Conservation (phyloP, 2,888 invertebrate genomes). For the Rugalucina vietnamica region DNA sequence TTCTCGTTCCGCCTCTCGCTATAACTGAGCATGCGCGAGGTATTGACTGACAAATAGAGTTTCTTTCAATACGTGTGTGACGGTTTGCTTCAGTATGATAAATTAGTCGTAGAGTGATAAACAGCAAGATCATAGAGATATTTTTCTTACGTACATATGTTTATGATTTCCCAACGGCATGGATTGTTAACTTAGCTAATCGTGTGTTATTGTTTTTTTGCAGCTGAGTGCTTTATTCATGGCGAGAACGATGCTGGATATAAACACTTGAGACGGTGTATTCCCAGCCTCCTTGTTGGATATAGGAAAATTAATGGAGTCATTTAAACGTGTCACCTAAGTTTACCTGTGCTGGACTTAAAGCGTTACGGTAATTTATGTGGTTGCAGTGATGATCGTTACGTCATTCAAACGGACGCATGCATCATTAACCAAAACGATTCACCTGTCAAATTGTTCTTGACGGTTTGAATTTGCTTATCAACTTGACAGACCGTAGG, state of each 20-base stretch:
- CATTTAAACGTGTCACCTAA: neutral
- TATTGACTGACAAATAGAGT: constrained; percentile 22
- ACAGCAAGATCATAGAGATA: constrained; percentile 8
- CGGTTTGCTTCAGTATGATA: neutral
- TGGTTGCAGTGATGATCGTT: neutral
- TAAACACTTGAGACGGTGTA: neutral
- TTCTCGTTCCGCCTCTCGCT: neutral
- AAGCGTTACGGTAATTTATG: neutral
- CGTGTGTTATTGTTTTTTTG: constrained; percentile 11
- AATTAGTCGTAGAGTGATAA: constrained; percentile 10
- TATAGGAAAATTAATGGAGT: neutral
- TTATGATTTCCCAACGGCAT: constrained; percentile 8
- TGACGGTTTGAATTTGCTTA: neutral
- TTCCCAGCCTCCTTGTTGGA: neutral
- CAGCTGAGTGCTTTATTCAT: neutral
- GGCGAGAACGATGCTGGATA: neutral
- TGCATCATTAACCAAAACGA: neutral
- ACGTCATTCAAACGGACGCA: constrained; percentile 1
- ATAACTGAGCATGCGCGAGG: constrained; percentile 16
- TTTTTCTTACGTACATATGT: constrained; percentile 4
- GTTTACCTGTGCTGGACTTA: neutral
- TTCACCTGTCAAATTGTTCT: neutral
- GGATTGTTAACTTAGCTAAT: constrained; percentile 11
- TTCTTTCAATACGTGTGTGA: neutral
- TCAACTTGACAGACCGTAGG: neutral